phyloP scores from a whole-genome alignment of 2,797 vertebrate genomes.

The Hydrolagus colliei region DNA sequence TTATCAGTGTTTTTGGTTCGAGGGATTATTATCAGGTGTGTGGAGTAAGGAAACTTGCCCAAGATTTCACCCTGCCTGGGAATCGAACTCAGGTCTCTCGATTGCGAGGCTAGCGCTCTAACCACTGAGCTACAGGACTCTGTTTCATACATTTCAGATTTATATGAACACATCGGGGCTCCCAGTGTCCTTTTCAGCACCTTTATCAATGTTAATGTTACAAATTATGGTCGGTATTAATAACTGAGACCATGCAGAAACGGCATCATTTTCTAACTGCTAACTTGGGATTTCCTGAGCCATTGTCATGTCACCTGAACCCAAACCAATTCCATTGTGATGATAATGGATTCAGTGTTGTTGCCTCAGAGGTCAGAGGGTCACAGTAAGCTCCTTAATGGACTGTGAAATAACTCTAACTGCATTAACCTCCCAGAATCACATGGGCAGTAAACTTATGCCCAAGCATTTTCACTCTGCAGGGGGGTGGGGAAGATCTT shows the following conservation, averaged over 20 bases:
- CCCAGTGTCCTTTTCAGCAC: slow-evolving; percentile 74
- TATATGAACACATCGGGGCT: slow-evolving; percentile 22
- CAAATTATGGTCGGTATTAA: slow-evolving; percentile 75
- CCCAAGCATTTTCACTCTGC: slow-evolving; percentile 74
- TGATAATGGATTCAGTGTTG: slow-evolving; percentile 98
- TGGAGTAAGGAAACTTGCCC: too few species aligned
- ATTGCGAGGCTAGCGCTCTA: too few species aligned
- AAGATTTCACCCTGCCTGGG: too few species aligned
- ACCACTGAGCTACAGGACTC: too few species aligned
- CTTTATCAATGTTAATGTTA: slow-evolving; percentile 78
- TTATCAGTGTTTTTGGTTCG: too few species aligned
- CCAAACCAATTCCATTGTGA: slow-evolving; percentile 79
- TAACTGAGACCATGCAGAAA: slow-evolving; percentile 68
- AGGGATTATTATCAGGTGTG: too few species aligned
- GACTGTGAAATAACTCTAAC: slow-evolving; percentile 99
- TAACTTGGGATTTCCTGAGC: slow-evolving; percentile 78
- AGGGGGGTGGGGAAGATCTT: slow-evolving; percentile 52
- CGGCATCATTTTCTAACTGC: slow-evolving; percentile 67
- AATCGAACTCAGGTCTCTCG: too few species aligned
- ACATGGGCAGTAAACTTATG: slow-evolving; percentile 75
- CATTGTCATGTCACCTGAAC: slow-evolving; percentile 70
- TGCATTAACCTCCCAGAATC: slow-evolving; percentile 98
- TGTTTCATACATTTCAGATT: slow-evolving; percentile 30
- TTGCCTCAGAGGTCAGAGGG: slow-evolving; percentile 85
- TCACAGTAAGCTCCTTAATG: slow-evolving; percentile 99